Conservation (phyloP, 2,113 vertebrate genomes). For the Craseonycteris thonglongyai region DNA sequence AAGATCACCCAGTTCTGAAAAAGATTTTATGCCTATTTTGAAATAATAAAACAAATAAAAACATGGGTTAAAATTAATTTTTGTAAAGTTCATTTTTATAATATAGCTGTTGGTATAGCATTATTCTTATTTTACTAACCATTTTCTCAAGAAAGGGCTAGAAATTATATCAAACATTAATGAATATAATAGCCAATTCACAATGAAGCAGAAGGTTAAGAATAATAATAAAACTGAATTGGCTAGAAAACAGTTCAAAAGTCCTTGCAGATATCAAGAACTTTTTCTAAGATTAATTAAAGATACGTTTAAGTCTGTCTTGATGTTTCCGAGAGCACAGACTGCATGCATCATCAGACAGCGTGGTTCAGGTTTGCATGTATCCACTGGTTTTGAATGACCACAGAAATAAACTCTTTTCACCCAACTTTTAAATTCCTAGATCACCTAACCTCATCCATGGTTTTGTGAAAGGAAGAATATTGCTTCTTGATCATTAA, state of each 20-base stretch:
- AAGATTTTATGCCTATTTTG: not conserved
- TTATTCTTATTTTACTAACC: conserved; percentile 24
- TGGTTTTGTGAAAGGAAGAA: not conserved
- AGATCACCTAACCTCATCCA: not conserved
- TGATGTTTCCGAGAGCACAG: not conserved
- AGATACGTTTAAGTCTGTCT: not conserved
- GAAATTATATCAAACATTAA: not conserved
- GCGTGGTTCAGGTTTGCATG: not conserved
- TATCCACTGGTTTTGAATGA: not conserved
- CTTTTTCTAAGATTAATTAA: not conserved
- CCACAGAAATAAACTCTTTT: not conserved
- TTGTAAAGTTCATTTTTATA: not conserved
- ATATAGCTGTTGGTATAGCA: not conserved
- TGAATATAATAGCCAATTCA: not conserved
- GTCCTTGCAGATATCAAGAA: not conserved
- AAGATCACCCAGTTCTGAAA: not conserved
- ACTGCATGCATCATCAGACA: not conserved
- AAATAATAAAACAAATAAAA: conserved; percentile 30
- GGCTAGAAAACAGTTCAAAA: not conserved
- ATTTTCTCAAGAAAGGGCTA: not conserved
- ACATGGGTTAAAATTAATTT: not conserved
- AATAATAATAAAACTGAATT: not conserved
- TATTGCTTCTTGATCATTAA: not conserved
- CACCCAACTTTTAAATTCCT: not conserved
- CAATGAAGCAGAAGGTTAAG: not conserved